Percentiles rank a stretch among this genome's conserved stretches.
phyloP scores from a whole-genome alignment of 2,113 vertebrate species.

The Dendropsophus ebraccatus region DNA sequence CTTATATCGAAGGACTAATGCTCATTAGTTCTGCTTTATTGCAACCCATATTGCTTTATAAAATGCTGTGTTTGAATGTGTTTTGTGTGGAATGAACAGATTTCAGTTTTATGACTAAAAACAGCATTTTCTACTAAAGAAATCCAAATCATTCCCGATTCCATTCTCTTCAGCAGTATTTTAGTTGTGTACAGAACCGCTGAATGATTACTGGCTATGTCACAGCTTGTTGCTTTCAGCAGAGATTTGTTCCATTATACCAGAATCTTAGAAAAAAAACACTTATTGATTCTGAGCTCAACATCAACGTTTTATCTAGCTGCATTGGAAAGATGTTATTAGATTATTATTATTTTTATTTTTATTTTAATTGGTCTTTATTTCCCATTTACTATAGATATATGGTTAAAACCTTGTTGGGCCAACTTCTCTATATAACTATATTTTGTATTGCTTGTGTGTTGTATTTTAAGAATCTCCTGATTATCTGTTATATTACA shows the following conservation, averaged over 20 bases:
- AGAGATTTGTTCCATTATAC: slow-evolving; percentile 31
- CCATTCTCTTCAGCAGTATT: slow-evolving; percentile 8
- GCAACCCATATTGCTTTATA: slow-evolving; percentile 37
- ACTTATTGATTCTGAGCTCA: slow-evolving; percentile 31
- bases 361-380: not conserved
- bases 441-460: too few species aligned
- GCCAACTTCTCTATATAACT: too few species aligned
- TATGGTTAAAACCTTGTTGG: too few species aligned
- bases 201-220: slow-evolving; percentile 19
- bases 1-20: not conserved
- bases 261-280: slow-evolving; percentile 29
- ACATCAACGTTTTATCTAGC: not conserved
- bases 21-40: slow-evolving; percentile 45
- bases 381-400: not conserved
- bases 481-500: too few species aligned
- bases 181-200: not conserved
- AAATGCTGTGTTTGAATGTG: slow-evolving; percentile 37
- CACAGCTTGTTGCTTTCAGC: slow-evolving; percentile 19
- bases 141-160: slow-evolving; percentile 3
- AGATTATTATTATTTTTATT: slow-evolving; percentile 5
- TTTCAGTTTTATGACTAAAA: slow-evolving; percentile 35
- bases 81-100: slow-evolving; percentile 32
- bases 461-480: too few species aligned
- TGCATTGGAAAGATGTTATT: slow-evolving; percentile 1
- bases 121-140: slow-evolving; percentile 2